Percentiles rank a stretch among this genome's conserved stretches.
phyloP scores from a whole-genome alignment of 1,140 invertebrate genomes.

The Camponotus pennsylvanicus region DNA sequence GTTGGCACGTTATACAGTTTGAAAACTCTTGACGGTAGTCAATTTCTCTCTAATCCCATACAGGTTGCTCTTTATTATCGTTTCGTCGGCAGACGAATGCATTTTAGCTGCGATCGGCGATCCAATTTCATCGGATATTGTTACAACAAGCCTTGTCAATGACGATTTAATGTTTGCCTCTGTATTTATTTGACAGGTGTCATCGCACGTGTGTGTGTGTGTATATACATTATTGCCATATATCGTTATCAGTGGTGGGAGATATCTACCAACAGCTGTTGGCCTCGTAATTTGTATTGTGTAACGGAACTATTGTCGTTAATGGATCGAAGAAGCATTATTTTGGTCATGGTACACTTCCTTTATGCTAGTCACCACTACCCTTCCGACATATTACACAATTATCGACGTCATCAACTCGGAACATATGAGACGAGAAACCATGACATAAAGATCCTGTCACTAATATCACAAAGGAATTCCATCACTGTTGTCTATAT shows the following conservation, averaged over 20 bases:
- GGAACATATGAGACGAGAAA: conserved; percentile 15
- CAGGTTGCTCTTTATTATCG: not conserved
- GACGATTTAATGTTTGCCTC: not conserved
- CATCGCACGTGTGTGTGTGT: too few species aligned
- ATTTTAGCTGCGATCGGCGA: not conserved
- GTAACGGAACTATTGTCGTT: conserved; percentile 6
- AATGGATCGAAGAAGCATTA: conserved; percentile 42
- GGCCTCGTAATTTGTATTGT: not conserved
- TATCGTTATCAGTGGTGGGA: not conserved
- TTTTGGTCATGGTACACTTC: conserved; percentile 20
- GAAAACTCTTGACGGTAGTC: not conserved
- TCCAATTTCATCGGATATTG: conserved; percentile 25
- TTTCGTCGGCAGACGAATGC: not conserved
- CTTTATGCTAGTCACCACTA: conserved; percentile 21
- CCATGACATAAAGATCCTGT: conserved; percentile 31
- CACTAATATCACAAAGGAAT: conserved; percentile 35
- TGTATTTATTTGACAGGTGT: conserved; percentile 13
- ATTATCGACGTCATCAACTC: conserved; percentile 47
- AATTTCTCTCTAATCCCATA: not conserved
- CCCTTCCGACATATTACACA: conserved; percentile 51
- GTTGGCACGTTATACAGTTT: conserved; percentile 59
- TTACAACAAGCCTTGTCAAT: conserved; percentile 6
- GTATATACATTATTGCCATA: not conserved
- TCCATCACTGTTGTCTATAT: not conserved
- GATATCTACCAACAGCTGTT: not conserved